Evolutionary conservation across 2,888 invertebrate species (phyloP).

Genomic region (Melitaea athalia): DNA sequence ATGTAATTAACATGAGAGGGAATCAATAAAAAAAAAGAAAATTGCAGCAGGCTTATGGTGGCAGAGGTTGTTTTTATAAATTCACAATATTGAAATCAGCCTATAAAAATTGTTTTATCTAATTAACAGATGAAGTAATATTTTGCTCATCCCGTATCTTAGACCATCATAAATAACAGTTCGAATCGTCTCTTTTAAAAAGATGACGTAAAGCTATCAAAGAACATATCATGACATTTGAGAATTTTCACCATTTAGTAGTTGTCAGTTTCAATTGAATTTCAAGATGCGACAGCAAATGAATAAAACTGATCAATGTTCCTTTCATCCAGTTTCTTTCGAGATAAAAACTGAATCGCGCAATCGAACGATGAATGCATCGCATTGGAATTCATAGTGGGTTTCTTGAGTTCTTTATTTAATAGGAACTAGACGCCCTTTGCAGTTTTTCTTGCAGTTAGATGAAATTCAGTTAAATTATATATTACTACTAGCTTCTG

Average conservation of each 20-base stretch:
- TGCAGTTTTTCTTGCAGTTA: not conserved
- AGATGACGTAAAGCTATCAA: not conserved
- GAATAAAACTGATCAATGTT: conserved; percentile 1
- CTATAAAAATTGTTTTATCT: no score
- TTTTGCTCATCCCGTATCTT: no score
- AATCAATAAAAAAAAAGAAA: no score
- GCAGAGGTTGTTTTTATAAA: no score
- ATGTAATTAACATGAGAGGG: no score
- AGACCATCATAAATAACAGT: no score
- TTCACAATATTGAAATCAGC: no score
- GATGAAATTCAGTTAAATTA: not conserved
- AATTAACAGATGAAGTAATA: no score
- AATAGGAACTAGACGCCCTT: not conserved
- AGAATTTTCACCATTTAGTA: not conserved
- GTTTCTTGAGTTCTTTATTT: conserved; percentile 25
- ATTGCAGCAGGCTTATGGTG: no score
- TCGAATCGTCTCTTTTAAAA: not conserved
- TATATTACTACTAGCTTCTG: no score
- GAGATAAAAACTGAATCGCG: conserved; percentile 18
- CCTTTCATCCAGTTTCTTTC: conserved; percentile 13
- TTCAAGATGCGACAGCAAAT: not conserved
- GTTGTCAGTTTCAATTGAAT: not conserved
- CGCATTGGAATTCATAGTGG: conserved; percentile 25
- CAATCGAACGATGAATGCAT: conserved; percentile 24
- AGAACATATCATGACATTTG: conserved; percentile 1